These are phyloP conservation scores for Morinoia aosen DNA, from an alignment of 2,888 invertebrate species.

Conservation along the genomic window DNA sequence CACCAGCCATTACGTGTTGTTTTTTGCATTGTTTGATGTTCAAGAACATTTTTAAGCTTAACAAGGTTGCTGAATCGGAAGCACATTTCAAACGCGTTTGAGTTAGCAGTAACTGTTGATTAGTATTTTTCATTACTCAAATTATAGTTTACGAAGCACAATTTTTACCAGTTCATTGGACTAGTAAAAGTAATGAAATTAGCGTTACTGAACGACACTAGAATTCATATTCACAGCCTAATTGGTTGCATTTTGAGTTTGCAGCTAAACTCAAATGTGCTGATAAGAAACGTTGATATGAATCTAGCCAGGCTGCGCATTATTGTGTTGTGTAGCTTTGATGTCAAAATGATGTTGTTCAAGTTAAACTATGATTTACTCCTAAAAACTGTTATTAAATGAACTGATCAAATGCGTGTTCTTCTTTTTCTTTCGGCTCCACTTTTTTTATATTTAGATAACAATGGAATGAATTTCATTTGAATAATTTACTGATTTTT, in stretches of 20 bases:
- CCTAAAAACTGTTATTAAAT: too few relatives aligned
- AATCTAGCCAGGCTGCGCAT: too few relatives aligned
- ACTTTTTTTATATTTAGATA: too few relatives aligned
- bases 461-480: too few relatives aligned
- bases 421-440: too few relatives aligned
- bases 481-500: too few relatives aligned
- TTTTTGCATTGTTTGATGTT: neutral
- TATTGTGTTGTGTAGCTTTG: too few relatives aligned
- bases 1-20: neutral
- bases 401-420: too few relatives aligned
- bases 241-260: neutral
- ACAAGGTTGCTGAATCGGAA: neutral
- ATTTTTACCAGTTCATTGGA: neutral
- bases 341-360: too few relatives aligned
- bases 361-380: too few relatives aligned
- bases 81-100: neutral
- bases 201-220: neutral
- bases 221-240: neutral
- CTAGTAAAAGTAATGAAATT: neutral
- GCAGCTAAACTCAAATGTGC: neutral
- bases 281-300: too few relatives aligned
- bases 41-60: neutral
- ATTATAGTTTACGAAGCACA: neutral
- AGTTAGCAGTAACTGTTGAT: neutral
- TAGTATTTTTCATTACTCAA: neutral